These are phyloP conservation scores for Ganaspis sp. DNA, from an alignment of 1,140 invertebrate genomes.

Conservation along the genomic window DNA sequence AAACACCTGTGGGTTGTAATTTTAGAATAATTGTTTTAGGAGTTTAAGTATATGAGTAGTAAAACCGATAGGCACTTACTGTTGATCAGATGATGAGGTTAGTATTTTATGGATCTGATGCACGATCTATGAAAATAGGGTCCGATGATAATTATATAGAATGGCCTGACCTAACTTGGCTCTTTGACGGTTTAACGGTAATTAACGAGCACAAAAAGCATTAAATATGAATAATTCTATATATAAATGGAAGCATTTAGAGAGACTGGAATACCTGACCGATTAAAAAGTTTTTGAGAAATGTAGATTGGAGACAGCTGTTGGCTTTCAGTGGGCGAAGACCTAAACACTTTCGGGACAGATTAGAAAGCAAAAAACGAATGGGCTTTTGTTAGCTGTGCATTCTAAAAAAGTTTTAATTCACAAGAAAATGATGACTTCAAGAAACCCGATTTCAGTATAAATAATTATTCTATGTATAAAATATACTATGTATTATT, in stretches of 20 bases:
- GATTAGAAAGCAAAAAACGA: background rate
- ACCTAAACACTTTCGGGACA: background rate
- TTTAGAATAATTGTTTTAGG: too few species aligned
- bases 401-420: background rate
- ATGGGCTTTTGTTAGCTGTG: background rate
- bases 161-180: background rate
- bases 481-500: too few species aligned
- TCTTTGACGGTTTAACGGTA: constrained; percentile 17
- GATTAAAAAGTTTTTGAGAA: constrained; percentile 13
- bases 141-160: constrained; percentile 25
- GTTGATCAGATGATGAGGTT: constrained; percentile 11
- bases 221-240: constrained; percentile 18
- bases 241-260: constrained; percentile 19
- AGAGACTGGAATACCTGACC: constrained; percentile 2
- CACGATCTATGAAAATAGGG: constrained; percentile 2
- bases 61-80: background rate
- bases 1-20: too few species aligned
- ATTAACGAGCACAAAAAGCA: background rate
- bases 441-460: background rate
- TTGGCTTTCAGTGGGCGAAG: constrained; percentile 11
- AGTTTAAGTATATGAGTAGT: background rate
- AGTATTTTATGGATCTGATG: constrained; percentile 8
- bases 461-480: too few species aligned
- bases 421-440: background rate
- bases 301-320: constrained; percentile 12